Evolutionary conservation across 2,113 vertebrate species (phyloP), one percentile per base, ranked within the genome.

Genomic region (Suricata suricatta): DNA sequence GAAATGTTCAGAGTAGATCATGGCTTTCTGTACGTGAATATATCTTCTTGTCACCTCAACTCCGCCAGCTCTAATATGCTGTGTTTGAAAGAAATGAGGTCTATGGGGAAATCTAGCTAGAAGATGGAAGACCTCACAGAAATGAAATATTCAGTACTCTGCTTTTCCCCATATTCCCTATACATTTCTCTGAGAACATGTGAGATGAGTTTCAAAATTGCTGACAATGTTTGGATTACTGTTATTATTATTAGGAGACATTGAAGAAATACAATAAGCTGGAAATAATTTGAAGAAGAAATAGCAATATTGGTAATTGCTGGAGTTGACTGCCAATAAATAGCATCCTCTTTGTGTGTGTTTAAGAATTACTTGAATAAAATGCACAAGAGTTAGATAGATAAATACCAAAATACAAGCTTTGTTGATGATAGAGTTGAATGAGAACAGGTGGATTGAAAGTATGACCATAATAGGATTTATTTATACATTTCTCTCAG

Each of bases 121-220:
- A 60, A 60, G 57, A 60, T 25, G 23, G 57, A 60, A 60, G 57
- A 85, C 50, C 66, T 93, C 84, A 95, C 57, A 92, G 52, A 97
- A 96, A 98, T 92, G 71, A 96, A 97, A 97, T 90, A 96, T 77
- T 98, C 74, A 97, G 74, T 95, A 89, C 21, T 69, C 82, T 92
- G 31, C 68, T 96, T 93, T 97, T 64, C 1, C 57, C 29, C 13
- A 38, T 54, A 80, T 80, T 88, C 68, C 82, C 72, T 93, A 68
- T 76, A 93, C 52, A 76, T 96, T 97, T 94, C 93, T 94, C 52
- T 72, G 71, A 93, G 88, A 88, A 91, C 74, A 27, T 77, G 54
- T 72, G 80, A 93, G 72, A 91, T 7, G 0, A 79, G 21, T 92
- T 87, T 81, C 54, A 95, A 87, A 93, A 71, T 71, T 93, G n/a